Evolutionary conservation across 2,113 vertebrate genomes (phyloP).

Genomic region (Grammatotria lemairii): DNA sequence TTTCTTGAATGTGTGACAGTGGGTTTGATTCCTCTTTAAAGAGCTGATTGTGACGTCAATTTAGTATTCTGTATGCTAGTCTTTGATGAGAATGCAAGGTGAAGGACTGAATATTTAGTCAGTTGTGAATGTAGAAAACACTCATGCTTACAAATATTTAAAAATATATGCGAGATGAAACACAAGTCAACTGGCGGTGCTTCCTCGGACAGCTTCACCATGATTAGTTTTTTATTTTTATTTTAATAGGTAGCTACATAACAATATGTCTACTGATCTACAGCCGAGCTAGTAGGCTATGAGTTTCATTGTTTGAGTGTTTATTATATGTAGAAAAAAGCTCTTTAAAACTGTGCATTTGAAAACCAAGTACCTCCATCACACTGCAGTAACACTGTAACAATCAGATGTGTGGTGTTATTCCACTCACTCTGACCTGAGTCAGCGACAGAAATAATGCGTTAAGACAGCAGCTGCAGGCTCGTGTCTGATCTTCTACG

Average conservation of each 20-base stretch:
- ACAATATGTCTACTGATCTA: neutral
- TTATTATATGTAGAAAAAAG: neutral
- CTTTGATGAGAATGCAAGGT: neutral
- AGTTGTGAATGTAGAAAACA: neutral
- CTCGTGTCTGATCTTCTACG: neutral
- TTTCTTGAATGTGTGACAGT: neutral
- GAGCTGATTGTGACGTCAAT: neutral
- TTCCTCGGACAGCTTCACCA: neutral
- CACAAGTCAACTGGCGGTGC: neutral
- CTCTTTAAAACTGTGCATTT: conserved; percentile 3
- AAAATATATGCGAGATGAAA: neutral
- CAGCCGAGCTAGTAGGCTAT: neutral
- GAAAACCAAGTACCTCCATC: conserved; percentile 20
- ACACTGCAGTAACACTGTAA: neutral
- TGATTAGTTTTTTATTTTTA: neutral
- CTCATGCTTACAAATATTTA: neutral
- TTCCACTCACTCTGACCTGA: neutral
- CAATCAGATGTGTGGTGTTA: neutral
- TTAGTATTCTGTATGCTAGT: neutral
- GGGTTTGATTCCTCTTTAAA: neutral
- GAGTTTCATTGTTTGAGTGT: neutral
- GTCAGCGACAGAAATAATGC: neutral
- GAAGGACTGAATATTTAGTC: neutral
- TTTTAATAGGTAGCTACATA: neutral
- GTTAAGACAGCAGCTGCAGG: neutral